Base-by-base conservation (phyloP, 2,797 vertebrate genomes). In the Lateolabrax maculatus region DNA sequence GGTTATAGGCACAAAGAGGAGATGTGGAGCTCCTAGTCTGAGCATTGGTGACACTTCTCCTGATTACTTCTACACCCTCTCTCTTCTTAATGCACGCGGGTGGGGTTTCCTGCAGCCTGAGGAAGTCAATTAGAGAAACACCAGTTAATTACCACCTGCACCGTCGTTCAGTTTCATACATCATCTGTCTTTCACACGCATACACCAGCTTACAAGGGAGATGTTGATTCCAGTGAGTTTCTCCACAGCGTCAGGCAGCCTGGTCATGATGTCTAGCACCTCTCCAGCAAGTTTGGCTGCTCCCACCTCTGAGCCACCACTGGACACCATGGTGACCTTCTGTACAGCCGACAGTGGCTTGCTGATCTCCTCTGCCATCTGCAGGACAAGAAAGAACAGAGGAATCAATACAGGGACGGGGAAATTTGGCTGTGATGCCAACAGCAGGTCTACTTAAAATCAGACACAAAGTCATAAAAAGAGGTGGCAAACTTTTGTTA, bases 351-450 rank as follows among this genome's bases (percentile, higher is more conserved):
- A 93, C 87, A 98, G 89, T 0, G 97, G 97, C 86, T 87, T 96
- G 91, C 95, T 97, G 93, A 98, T 97, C 91, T 96, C 97, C 29
- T 97, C 96, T 0, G 97, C 97, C 75, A 98, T 96, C 97, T 98
- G 79, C 2, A 68, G 56, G 29, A 68, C 8, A 39, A 56, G 48
- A 77, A 62, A 9, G 16, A 46, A 25, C 6, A 27, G 7, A 29
- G 6, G 16, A 12, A 36, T 71, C 21, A 64, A 49, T 8, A 23
- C 4, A 29, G 19, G 11, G 11, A 23, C 29, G 13, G 9, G 3
- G 5, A 49, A n/a, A 31, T 57, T 44, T 19, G 12, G 13, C 41
- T 77, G 58, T 18, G 15, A 53, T 23, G 11, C 6, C 9, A 49
- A 46, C 60, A 43, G 15, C 19, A 61, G 52, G 4, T 31, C 25